Base-by-base conservation (phyloP, 2,113 vertebrate species). In the Ranitomeya imitator region DNA sequence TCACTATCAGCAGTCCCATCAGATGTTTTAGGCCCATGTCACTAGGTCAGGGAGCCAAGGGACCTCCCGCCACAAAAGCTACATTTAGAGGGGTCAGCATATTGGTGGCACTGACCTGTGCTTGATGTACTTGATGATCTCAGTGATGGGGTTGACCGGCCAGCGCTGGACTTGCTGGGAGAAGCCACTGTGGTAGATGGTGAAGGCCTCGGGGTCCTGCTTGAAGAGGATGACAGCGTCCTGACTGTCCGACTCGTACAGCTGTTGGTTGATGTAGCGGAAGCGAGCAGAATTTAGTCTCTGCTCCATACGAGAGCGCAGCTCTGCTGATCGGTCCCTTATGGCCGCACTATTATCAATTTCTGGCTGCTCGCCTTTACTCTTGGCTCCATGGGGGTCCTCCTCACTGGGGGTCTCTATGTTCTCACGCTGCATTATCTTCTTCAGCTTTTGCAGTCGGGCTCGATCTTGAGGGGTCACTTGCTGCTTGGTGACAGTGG, bases 151-250 rank as follows among this genome's bases (percentile, higher is more conserved):
- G 23, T 96, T 97, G 82, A 93, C 52, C 0, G 98, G 98, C 98
- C 98, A 99, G 73, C 93, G 94, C 77, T 93, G 93, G 18, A 98
- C 94, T 90, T 99, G 98, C 3, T 89, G 94, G 0, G 95, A 95
- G 90, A 97, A 99, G 61, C 98, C 98, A 0, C 90, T 94, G 92
- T 99, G 98, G 87, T 99, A 99, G 8, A 97, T 80, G 2, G 90
- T 78, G 52, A 97, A 97, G 4, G 97, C 95, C 5, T 96, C 89
- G 0, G 95, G 97, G 87, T 99, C 98, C 84, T 93, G 92, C 16
- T 88, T 91, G 90, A 99, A 98, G 90, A 99, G 96, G 59, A 23
- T 91, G 0, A 87, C 93, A 0, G 97, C 97, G 18, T 96, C 96
- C 0, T 59, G 93, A 90, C 98, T 98, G 89, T 92, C 92, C 0